Evolutionary conservation across 1,140 invertebrate species (phyloP).

Genomic region (Acromyrmex charruanus): DNA sequence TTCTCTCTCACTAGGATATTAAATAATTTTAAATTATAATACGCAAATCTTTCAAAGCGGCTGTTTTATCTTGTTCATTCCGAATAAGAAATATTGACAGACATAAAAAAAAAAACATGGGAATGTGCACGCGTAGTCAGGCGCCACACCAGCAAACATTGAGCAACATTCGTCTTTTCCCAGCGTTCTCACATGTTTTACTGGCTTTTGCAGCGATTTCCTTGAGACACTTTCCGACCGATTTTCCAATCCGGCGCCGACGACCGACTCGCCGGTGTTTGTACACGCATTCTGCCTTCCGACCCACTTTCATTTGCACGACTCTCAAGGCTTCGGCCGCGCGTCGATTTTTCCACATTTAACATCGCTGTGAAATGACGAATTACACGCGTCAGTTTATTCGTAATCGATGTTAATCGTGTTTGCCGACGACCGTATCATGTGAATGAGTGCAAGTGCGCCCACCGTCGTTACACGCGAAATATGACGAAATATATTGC

Average conservation of each 20-base stretch:
- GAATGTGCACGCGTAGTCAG: constrained; percentile 9
- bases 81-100: constrained; percentile 8
- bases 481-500: constrained; percentile 36
- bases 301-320: constrained; percentile 65
- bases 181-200: constrained; percentile 13
- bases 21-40: neutral
- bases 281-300: constrained; percentile 47
- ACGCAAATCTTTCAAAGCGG: neutral
- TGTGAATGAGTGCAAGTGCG: neutral
- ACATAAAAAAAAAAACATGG: neutral
- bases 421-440: neutral
- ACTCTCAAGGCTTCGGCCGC: constrained; percentile 54
- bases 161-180: constrained; percentile 52
- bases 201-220: constrained; percentile 63
- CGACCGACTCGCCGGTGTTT: constrained; percentile 32
- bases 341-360: constrained; percentile 46
- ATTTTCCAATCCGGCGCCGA: constrained; percentile 68
- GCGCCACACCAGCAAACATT: constrained; percentile 52
- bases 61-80: neutral
- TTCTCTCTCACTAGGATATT: neutral
- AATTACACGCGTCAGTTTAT: neutral
- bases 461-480: neutral
- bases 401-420: constrained; percentile 33
- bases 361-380: neutral
- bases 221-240: constrained; percentile 72